Conservation (phyloP, 2,113 vertebrate species). For the Burhinus oedicnemus region DNA sequence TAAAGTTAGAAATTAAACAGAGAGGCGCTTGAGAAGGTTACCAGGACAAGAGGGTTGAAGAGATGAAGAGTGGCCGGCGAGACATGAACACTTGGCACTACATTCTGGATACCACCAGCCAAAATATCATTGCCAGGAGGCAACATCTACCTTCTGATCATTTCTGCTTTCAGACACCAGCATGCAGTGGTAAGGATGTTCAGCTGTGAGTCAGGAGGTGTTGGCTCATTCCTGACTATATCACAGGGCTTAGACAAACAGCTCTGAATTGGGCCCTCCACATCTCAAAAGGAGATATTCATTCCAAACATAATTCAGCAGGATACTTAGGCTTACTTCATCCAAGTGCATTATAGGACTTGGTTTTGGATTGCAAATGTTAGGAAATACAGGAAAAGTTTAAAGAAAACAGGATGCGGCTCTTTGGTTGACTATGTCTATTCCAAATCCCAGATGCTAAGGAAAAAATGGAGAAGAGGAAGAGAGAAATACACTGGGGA, state of each 20-base stretch:
- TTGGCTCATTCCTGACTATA: neutral
- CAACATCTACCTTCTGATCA: neutral
- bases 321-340: neutral
- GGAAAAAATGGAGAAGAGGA: neutral
- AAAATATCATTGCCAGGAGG: neutral
- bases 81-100: neutral
- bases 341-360: neutral
- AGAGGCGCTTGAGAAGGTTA: neutral
- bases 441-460: neutral
- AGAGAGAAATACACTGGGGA: neutral
- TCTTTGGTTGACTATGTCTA: neutral
- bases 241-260: neutral
- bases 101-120: neutral
- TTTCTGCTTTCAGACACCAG: neutral
- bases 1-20: neutral
- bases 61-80: neutral
- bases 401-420: neutral
- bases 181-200: neutral
- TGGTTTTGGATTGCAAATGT: neutral
- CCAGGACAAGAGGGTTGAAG: neutral
- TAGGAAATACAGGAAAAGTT: neutral
- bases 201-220: fast-evolving
- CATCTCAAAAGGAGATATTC: neutral
- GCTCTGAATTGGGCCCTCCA: neutral
- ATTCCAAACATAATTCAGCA: neutral